These are phyloP conservation scores for Napeogenes sylphis DNA, from an alignment of 2,888 invertebrate species.

Conservation along the genomic window DNA sequence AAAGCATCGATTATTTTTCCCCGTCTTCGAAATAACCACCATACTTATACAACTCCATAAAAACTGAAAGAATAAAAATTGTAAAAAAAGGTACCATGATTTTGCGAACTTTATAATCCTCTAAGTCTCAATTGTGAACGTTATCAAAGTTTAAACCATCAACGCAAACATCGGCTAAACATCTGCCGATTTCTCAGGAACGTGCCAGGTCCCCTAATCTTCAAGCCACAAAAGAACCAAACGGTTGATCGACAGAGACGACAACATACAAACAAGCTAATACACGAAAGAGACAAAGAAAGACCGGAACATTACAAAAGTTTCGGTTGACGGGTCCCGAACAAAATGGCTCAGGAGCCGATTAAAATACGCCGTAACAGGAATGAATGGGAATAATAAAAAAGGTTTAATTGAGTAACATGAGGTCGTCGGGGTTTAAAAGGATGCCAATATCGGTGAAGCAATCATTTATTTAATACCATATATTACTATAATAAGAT, in stretches of 20 bases:
- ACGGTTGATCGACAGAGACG: conserved; percentile 50
- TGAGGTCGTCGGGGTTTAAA: conserved; percentile 49
- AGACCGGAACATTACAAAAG: conserved; percentile 71
- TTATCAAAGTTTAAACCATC: conserved; percentile 57
- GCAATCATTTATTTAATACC: neutral
- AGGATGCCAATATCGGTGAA: conserved; percentile 26
- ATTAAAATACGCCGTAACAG: conserved; percentile 68
- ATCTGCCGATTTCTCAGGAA: conserved; percentile 75
- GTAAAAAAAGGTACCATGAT: neutral
- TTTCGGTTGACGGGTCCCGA: conserved; percentile 71
- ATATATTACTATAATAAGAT: neutral
- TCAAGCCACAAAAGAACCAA: conserved; percentile 63
- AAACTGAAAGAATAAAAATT: too few relatives aligned
- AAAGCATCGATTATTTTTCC: too few relatives aligned
- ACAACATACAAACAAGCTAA: conserved; percentile 20
- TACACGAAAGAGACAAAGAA: conserved; percentile 40
- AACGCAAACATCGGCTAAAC: conserved; percentile 57
- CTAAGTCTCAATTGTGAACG: conserved; percentile 42
- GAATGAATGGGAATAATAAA: conserved; percentile 68
- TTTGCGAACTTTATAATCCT: conserved; percentile 13
- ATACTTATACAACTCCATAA: too few relatives aligned
- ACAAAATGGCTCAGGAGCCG: conserved; percentile 68
- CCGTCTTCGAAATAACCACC: too few relatives aligned
- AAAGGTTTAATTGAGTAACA: conserved; percentile 63
- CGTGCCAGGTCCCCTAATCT: conserved; percentile 73